phyloP scores from a whole-genome alignment of 2,888 invertebrate species.

The Archips xylosteana region DNA sequence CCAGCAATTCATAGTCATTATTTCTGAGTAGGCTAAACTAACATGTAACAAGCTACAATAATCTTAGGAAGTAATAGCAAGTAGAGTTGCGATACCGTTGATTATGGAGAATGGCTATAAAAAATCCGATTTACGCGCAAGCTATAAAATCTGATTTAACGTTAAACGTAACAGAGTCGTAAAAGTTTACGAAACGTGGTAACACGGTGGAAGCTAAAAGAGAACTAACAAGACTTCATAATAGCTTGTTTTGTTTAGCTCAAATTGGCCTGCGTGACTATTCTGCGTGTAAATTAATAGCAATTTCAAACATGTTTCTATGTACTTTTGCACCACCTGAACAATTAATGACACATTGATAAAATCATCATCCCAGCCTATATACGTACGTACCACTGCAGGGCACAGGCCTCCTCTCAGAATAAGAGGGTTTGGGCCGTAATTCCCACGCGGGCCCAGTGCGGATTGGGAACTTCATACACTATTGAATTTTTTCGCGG shows the following conservation, averaged over 20 bases:
- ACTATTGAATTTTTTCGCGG: too few relatives aligned
- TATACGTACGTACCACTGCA: too few relatives aligned
- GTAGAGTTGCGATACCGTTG: conserved; percentile 1
- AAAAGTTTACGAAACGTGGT: neutral
- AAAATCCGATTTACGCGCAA: conserved; percentile 16
- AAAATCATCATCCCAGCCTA: too few relatives aligned
- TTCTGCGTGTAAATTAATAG: too few relatives aligned
- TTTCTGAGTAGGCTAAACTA: neutral
- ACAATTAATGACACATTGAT: too few relatives aligned
- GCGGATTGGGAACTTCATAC: too few relatives aligned
- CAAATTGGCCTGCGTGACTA: neutral
- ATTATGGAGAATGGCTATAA: conserved; percentile 11
- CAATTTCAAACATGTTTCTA: too few relatives aligned
- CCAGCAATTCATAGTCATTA: neutral
- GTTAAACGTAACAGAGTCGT: conserved; percentile 7
- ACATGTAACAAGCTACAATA: conserved; percentile 1
- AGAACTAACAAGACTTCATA: neutral
- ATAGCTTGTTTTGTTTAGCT: neutral
- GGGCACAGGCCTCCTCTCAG: too few relatives aligned
- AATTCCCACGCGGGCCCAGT: too few relatives aligned
- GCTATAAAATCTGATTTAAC: conserved; percentile 12
- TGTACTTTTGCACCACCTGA: too few relatives aligned
- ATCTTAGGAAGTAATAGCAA: neutral
- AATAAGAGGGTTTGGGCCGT: too few relatives aligned
- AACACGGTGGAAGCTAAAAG: neutral